A percentile compares a stretch with the other conserved stretches of the same genome.
phyloP scores from a whole-genome alignment of 2,113 vertebrate species.

The Tragelaphus scriptus region DNA sequence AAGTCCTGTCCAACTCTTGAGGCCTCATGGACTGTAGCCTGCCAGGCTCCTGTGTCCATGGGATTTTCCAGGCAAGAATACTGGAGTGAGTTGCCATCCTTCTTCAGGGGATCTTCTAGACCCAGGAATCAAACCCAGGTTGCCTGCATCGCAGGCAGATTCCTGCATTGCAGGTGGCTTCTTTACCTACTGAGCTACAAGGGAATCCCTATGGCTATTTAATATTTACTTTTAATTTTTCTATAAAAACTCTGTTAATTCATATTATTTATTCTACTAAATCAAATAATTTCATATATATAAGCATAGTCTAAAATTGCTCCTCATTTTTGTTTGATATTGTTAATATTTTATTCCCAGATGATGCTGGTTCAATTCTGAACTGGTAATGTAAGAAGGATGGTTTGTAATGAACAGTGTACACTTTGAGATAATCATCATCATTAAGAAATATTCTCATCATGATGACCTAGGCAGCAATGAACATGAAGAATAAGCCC shows the following conservation, averaged over 20 bases:
- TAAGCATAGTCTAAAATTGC: not conserved
- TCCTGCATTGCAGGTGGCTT: not conserved
- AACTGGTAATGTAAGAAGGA: not conserved
- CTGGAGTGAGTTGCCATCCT: not conserved
- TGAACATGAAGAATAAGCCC: not conserved
- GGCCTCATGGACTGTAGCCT: not conserved
- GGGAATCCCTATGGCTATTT: not conserved
- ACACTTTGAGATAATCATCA: not conserved
- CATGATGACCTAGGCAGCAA: not conserved
- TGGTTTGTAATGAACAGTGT: not conserved
- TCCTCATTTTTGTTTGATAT: not conserved
- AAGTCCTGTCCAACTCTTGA: not conserved
- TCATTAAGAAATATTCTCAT: not conserved
- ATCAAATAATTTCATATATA: not conserved
- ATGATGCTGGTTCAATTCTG: not conserved
- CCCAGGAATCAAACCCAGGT: not conserved
- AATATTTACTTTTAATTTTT: not conserved
- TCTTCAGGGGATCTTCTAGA: not conserved
- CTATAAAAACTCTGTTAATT: not conserved
- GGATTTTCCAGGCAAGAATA: not conserved
- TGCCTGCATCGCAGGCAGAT: not conserved
- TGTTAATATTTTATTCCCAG: not conserved
- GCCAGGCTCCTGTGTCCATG: not conserved
- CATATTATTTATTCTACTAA: not conserved
- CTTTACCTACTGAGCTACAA: not conserved